Percentiles rank a stretch among this genome's conserved stretches.
phyloP scores from a whole-genome alignment of 2,797 vertebrate species.

The Chelon auratus region DNA sequence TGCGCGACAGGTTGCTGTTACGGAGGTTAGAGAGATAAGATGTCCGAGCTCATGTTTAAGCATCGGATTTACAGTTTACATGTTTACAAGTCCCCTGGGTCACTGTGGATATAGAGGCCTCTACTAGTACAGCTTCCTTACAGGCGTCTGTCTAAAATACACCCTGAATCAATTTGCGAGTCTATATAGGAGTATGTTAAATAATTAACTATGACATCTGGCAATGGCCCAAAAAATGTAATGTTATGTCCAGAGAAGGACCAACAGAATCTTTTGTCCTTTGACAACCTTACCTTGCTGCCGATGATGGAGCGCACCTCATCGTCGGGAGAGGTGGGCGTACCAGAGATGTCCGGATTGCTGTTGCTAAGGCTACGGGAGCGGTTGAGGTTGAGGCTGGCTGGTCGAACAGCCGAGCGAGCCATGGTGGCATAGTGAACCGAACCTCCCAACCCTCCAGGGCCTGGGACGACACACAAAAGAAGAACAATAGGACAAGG shows the following conservation, averaged over 20 bases:
- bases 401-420: conserved; percentile 93
- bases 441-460: conserved; percentile 92
- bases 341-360: conserved; percentile 98
- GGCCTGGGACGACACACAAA: conserved; percentile 64
- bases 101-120: conserved; percentile 52
- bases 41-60: conserved; percentile 78
- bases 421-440: conserved; percentile 99
- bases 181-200: conserved; percentile 22
- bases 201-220: conserved; percentile 42
- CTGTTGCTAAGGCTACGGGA: conserved; percentile 99
- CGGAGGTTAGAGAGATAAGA: conserved; percentile 79
- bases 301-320: conserved; percentile 98
- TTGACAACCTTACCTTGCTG: conserved; percentile 89
- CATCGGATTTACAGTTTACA: conserved; percentile 63
- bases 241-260: conserved; percentile 6
- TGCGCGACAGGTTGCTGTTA: conserved; percentile 62
- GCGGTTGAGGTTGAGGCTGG: conserved; percentile 96
- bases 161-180: conserved; percentile 33
- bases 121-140: conserved; percentile 17
- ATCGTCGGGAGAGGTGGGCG: conserved; percentile 96
- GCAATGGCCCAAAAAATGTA: neutral
- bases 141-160: conserved; percentile 24
- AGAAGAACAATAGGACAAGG: neutral
- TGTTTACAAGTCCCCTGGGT: conserved; percentile 54
- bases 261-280: neutral